Evolutionary conservation across 2,888 invertebrate genomes (phyloP).

Genomic region (Acronicta psi): DNA sequence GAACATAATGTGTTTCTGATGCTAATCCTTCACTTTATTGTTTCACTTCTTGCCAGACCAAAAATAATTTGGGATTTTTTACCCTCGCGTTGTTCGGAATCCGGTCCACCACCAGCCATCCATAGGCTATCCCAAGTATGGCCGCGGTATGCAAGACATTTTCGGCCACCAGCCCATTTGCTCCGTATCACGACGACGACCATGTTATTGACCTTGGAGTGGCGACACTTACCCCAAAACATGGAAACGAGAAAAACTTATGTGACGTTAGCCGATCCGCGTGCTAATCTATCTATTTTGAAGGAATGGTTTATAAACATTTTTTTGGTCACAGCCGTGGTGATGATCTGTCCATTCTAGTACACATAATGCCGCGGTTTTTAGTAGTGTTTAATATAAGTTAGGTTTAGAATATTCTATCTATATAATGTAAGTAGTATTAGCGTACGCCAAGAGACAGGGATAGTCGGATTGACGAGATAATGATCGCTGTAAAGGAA

Average conservation of each 20-base stretch:
- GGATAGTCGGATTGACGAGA: conserved; percentile 56
- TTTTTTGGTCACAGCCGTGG: conserved; percentile 72
- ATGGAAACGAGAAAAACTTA: not conserved
- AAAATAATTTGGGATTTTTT: too few species aligned
- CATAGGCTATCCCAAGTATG: too few species aligned
- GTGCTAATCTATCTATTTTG: conserved; percentile 59
- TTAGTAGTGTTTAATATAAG: conserved; percentile 60
- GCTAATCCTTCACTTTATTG: too few species aligned
- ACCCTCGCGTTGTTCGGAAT: too few species aligned
- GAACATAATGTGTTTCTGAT: too few species aligned
- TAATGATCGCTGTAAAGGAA: conserved; percentile 53
- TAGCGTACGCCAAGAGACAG: conserved; percentile 61
- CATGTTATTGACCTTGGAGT: too few species aligned
- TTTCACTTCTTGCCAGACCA: too few species aligned
- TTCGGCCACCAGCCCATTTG: too few species aligned
- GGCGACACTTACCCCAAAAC: too few species aligned
- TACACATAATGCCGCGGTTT: conserved; percentile 58
- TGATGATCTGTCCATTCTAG: conserved; percentile 80
- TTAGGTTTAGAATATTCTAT: conserved; percentile 65
- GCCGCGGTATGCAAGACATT: too few species aligned
- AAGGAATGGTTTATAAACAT: conserved; percentile 64
- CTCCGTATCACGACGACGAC: too few species aligned
- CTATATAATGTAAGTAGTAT: conserved; percentile 57
- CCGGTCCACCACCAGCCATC: too few species aligned
- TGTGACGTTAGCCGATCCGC: conserved; percentile 27